Base-by-base conservation (phyloP, 2,888 invertebrate genomes). In the Zele albiditarsus region DNA sequence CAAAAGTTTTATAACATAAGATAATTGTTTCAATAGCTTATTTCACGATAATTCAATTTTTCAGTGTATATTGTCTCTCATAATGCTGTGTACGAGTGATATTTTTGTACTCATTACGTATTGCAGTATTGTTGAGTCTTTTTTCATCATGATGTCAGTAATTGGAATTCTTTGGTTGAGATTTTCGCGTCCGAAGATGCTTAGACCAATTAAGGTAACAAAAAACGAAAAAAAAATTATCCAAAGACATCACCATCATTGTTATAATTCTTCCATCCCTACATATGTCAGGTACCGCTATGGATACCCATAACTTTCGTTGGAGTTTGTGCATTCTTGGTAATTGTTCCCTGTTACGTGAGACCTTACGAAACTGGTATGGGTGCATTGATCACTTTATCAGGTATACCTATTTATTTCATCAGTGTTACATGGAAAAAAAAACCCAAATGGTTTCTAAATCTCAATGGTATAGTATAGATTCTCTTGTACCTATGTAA, bases 51-150 rank as follows among this genome's bases (percentile, higher is more conserved):
- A 31, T 31, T 6, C 8, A n/a, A 80, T 79, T 81, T 91, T 92
- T 78, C 90, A 97, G 97, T 95, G 96, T 90, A 86, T 94, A 78
- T 91, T 97, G 77, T 97, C 97, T 0, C 90, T 97, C 76, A 87
- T 96, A 71, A 97, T 97, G 95, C 90, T 98, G 83, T 93, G 94
- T 76, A 95, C 95, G 5, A 94, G 94, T 86, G 95, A 97, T 90
- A 93, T 98, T 70, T 95, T 95, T 84, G 93, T 94, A 31, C 91
- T 98, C 71, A 97, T 98, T 83, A 97, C 97, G 2, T 98, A 97
- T 88, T 95, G 96, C 84, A 96, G 95, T 73, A 96, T 97, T 84
- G 97, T 97, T 60, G 98, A 98, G 89, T 96, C 97, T 28, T 94
- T 96, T 88, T 98, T 98, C 90, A 96, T 97, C 66, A 95, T 95